Evolutionary conservation across 2,797 vertebrate genomes (phyloP), one percentile per base, ranked within the genome.

Genomic region (Mareca strepera): DNA sequence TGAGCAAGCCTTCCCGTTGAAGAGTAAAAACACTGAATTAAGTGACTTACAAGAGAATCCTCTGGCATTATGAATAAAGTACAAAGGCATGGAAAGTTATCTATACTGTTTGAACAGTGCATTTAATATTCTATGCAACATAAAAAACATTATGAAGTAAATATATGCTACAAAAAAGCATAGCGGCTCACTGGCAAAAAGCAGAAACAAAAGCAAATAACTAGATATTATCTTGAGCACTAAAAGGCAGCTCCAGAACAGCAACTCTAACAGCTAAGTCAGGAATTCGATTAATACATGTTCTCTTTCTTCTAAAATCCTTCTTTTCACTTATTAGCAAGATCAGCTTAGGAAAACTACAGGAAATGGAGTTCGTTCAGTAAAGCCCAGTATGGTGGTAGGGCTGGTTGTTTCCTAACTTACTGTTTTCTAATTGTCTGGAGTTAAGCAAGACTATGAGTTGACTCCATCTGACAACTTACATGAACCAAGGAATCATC

Each of bases 1-100:
- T 75, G 43, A 87, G n/a, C 81, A 93, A 87, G 75, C 63, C 52
- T 92, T 89, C 78, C 86, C 74, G 52, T 6, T 82, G 77, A 83
- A 1, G 3, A 89, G 52, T 48, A 70, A 87, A 87, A 93, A 41
- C 48, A 90, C 50, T 35, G 75, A 90, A 84, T 75, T 82, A 83
- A 93, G 67, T 70, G 43, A 90, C 59, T 88, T 68, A 67, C 23
- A 31, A 50, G 77, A 91, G 77, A 79, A 88, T 88, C 48, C 74
- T 63, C 60, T 73, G 52, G 62, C 75, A 72, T 53, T 62, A 41
- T 43, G 55, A 88, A 82, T 41, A 72, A 76, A 44, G 37, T 9
- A 84, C 13, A 91, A 37, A 67, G 44, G 39, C 60, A 75, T 17
- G 14, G 22, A 17, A 81, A 68, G 33, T 44, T 87, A 37, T 72